phyloP scores from a whole-genome alignment of 2,113 vertebrate species.

The Ranitomeya variabilis region DNA sequence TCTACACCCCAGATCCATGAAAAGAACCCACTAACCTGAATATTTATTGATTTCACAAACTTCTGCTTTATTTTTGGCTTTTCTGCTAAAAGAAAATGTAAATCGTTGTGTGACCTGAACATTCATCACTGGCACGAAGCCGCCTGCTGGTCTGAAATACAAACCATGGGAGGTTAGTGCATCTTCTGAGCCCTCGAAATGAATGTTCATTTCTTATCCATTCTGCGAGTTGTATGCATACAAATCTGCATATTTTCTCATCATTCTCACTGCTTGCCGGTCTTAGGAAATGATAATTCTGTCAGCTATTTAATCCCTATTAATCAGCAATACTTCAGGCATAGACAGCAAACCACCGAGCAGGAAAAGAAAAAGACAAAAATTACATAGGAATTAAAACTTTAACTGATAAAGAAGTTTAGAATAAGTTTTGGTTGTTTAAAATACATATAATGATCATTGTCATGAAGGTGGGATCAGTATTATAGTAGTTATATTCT shows the following conservation, averaged over 20 bases:
- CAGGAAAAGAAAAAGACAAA: background rate
- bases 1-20: no score
- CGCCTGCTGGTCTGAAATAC: slow-evolving; percentile 51
- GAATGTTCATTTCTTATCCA: slow-evolving; percentile 44
- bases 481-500: background rate
- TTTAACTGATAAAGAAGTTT: background rate
- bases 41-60: background rate
- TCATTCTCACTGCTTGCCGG: slow-evolving; percentile 37
- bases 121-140: slow-evolving; percentile 59
- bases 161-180: slow-evolving; percentile 39
- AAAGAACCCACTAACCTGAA: background rate
- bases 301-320: slow-evolving; percentile 49
- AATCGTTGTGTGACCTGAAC: slow-evolving; percentile 61
- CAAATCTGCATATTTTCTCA: slow-evolving; percentile 31
- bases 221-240: background rate
- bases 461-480: no score
- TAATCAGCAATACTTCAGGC: slow-evolving; percentile 46
- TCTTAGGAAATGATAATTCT: slow-evolving; percentile 39
- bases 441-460: background rate
- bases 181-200: slow-evolving; percentile 10
- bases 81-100: slow-evolving; percentile 56
- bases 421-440: background rate
- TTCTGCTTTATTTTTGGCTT: slow-evolving; percentile 26
- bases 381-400: background rate
- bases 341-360: background rate